Evolutionary conservation across 2,888 invertebrate genomes (phyloP).

Genomic region (Toxonevra muliebris): DNA sequence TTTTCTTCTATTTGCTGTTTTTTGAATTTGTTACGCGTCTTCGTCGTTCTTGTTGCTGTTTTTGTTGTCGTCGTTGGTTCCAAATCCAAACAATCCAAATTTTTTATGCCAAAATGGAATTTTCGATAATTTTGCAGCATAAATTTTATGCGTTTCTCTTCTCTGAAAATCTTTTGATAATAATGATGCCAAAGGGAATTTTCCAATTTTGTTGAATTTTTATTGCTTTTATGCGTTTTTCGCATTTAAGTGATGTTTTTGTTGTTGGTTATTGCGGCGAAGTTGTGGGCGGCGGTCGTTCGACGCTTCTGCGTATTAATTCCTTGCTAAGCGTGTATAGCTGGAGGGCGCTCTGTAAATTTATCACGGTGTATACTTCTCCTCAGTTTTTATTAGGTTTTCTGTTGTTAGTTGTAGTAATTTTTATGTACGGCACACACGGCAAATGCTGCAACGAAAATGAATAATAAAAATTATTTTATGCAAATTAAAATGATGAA

Average conservation of each 20-base stretch:
- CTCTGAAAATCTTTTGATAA: slow-evolving; percentile 40
- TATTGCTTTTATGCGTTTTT: slow-evolving; percentile 54
- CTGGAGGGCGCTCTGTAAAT: too few relatives aligned
- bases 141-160: slow-evolving; percentile 36
- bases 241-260: slow-evolving; percentile 49
- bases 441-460: slow-evolving; percentile 62
- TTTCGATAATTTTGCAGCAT: slow-evolving; percentile 41
- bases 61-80: slow-evolving; percentile 19
- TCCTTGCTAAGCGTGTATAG: too few relatives aligned
- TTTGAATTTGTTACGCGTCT: background rate
- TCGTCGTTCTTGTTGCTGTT: background rate
- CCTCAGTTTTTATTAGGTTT: slow-evolving; percentile 8
- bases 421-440: slow-evolving; percentile 38
- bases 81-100: slow-evolving; percentile 24
- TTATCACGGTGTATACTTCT: too few relatives aligned
- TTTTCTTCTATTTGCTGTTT: background rate
- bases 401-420: background rate
- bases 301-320: too few relatives aligned
- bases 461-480: slow-evolving; percentile 39
- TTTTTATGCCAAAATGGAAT: slow-evolving; percentile 38
- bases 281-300: too few relatives aligned
- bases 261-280: too few relatives aligned
- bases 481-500: slow-evolving; percentile 35
- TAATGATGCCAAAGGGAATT: slow-evolving; percentile 62
- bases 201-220: slow-evolving; percentile 55